A percentile compares a stretch with the other conserved stretches of the same genome.
Evolutionary conservation across 2,113 vertebrate genomes (phyloP).

Genomic region (Elephas maximus): DNA sequence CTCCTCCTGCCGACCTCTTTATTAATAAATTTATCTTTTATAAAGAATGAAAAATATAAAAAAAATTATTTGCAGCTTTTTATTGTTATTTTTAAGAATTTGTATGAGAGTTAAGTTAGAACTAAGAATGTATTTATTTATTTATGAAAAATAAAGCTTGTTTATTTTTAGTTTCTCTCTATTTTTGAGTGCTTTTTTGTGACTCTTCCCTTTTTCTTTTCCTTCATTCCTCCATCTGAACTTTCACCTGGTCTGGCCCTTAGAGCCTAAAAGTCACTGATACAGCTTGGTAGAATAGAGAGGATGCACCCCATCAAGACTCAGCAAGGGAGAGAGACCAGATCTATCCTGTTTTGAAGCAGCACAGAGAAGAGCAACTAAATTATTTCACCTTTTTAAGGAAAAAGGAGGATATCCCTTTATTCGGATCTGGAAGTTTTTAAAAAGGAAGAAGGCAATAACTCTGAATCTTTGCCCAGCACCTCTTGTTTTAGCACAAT

Average conservation of each 20-base stretch:
- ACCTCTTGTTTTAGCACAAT: not conserved
- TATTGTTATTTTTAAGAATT: not conserved
- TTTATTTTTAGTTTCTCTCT: not conserved
- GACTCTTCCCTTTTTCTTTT: not conserved
- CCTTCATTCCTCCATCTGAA: not conserved
- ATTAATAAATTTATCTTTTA: not conserved
- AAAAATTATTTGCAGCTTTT: not conserved
- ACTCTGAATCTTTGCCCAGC: too few species aligned
- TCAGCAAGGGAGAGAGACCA: not conserved
- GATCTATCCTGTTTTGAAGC: not conserved
- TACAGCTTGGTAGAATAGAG: not conserved
- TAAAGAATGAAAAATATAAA: slow-evolving; percentile 20
- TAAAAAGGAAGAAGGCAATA: not conserved
- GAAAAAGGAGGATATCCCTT: not conserved
- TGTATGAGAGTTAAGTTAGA: not conserved
- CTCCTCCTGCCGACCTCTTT: not conserved
- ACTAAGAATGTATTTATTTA: not conserved
- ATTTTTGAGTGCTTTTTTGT: not conserved
- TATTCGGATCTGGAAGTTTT: not conserved
- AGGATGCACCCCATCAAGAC: not conserved
- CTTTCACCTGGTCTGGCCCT: not conserved
- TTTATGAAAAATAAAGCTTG: not conserved
- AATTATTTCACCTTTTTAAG: not conserved
- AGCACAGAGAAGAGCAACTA: not conserved
- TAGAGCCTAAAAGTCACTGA: not conserved